A percentile compares a stretch with the other conserved stretches of the same genome.
phyloP scores from a whole-genome alignment of 2,113 vertebrate species.

The Rostratula benghalensis region DNA sequence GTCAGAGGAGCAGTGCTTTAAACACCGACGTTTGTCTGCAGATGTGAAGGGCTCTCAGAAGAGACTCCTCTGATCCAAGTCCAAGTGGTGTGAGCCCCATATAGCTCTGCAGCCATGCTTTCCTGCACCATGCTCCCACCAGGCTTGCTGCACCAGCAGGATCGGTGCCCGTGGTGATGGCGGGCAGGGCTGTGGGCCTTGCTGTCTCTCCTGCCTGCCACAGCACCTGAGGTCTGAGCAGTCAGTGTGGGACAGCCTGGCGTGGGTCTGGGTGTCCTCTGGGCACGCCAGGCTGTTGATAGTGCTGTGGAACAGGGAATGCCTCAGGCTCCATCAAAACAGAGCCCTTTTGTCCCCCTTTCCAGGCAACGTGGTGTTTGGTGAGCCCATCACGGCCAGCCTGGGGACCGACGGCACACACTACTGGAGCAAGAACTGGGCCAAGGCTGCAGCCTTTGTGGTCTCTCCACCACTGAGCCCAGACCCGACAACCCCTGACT shows the following conservation, averaged over 20 bases:
- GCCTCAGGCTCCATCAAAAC: background rate
- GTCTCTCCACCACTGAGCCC: slow-evolving; percentile 95
- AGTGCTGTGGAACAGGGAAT: background rate
- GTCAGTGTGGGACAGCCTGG: background rate
- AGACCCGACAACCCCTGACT: slow-evolving; percentile 96
- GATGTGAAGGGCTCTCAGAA: background rate
- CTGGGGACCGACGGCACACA: slow-evolving; percentile 95
- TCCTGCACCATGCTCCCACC: rapidly evolving
- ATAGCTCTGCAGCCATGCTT: background rate
- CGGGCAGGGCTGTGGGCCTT: background rate
- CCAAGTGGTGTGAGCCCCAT: background rate
- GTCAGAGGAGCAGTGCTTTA: background rate
- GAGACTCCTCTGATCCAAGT: rapidly evolving
- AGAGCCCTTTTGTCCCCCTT: background rate
- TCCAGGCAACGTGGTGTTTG: slow-evolving; percentile 94
- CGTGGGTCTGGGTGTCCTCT: background rate
- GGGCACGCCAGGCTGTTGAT: background rate
- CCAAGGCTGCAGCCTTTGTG: slow-evolving; percentile 95
- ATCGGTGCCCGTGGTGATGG: background rate
- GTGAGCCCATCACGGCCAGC: slow-evolving; percentile 95
- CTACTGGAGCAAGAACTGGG: slow-evolving; percentile 99
- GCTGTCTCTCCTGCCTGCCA: background rate
- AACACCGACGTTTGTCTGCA: background rate
- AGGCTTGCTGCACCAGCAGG: background rate
- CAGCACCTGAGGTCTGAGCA: background rate